Evolutionary conservation across 2,888 invertebrate species (phyloP), one percentile per base, ranked within the genome.

Genomic region (Chydorus sphaericus): DNA sequence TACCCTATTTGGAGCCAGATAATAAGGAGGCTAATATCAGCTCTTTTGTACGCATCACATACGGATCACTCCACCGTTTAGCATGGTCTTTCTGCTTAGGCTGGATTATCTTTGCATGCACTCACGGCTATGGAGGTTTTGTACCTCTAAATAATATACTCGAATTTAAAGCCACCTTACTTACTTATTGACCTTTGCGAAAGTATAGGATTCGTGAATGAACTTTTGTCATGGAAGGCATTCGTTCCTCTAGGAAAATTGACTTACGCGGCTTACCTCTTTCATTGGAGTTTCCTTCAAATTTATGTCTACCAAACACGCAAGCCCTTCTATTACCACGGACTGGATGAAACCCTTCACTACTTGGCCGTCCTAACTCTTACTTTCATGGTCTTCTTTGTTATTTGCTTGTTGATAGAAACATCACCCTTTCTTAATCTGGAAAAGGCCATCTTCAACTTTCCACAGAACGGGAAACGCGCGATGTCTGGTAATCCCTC

Each of bases 191-290:
- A n/a, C n/a, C n/a, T n/a, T n/a, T n/a, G 33, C 4, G n/a, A 23
- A 2, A 30, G 6, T 18, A 14, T 23, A 33, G 37, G 85, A 85
- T 77, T 85, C 48, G 74, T 93, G 53, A 85, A 91, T 73, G 77
- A 78, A 0, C 73, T 91, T 51, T 76, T 97, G 39, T 86, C 88
- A 0, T 85, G 87, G 73, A 79, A 81, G 56, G 81, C 86, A 0
- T 78, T 92, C 63, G 78, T 90, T 64, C 94, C 96, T 0, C 75
- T 97, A 54, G 90, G 91, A 64, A 77, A 92, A 55, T 78, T 96
- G 60, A 91, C 94, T 2, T 97, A 92, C 73, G 89, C 92, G 70
- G 88, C 93, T 31, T 97, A 96, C 73, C 79, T 97, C 60, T 44
- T 54, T 16, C 54, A 54, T 20, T 30, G n/a, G 11, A 38, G 44